A percentile compares a stretch with the other conserved stretches of the same genome.
Conservation (phyloP, 2,113 vertebrate species). For the Stegostoma tigrinum region DNA sequence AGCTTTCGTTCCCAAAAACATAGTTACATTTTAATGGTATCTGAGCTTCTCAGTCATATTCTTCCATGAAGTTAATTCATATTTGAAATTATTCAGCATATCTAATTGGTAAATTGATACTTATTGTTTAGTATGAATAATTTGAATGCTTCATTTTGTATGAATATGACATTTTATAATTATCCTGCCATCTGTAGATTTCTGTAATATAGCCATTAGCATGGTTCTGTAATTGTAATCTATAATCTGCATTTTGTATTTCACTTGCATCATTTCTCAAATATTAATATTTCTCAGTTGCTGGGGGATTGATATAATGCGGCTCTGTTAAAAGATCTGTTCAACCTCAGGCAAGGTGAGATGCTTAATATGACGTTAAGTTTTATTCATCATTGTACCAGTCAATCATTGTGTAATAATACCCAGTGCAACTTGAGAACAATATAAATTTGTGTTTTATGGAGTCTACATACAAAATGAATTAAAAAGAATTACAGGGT, state of each 20-base stretch:
- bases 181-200: too few relatives aligned
- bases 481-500: neutral
- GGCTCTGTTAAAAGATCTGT: neutral
- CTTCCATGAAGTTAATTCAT: neutral
- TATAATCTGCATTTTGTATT: conserved; percentile 22
- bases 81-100: neutral
- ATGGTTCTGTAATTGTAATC: neutral
- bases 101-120: neutral
- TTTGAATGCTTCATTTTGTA: neutral
- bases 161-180: neutral
- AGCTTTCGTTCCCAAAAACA: neutral
- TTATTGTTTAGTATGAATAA: conserved; percentile 18
- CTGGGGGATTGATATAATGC: neutral
- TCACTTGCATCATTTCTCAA: neutral
- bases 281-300: neutral
- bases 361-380: neutral
- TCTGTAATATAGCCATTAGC: neutral
- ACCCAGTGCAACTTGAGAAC: neutral
- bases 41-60: neutral
- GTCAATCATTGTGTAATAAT: neutral
- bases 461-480: neutral
- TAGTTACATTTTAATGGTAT: neutral
- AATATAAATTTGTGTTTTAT: neutral
- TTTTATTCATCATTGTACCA: neutral
- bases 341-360: neutral